Conservation (phyloP, 2,888 invertebrate species). For the Polietes domitor region DNA sequence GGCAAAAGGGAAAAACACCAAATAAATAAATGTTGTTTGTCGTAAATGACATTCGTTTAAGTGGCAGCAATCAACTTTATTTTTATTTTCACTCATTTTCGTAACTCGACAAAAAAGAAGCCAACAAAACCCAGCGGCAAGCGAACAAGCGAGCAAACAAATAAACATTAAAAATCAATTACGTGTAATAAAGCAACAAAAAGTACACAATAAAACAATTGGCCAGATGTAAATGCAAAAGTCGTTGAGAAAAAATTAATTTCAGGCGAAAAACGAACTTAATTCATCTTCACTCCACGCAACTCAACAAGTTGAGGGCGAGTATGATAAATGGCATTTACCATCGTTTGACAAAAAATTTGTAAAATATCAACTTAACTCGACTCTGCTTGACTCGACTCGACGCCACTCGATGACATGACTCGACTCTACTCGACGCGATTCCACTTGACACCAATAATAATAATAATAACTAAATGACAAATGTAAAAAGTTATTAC, state of each 20-base stretch:
- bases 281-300: background rate
- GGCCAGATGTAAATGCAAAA: constrained; percentile 30
- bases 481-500: constrained; percentile 56
- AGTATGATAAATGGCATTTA: constrained; percentile 54
- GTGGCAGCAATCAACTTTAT: constrained; percentile 38
- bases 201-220: constrained; percentile 41
- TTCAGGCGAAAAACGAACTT: constrained; percentile 14
- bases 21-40: constrained; percentile 44
- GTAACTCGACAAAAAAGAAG: background rate
- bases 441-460: constrained; percentile 18
- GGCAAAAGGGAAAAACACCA: constrained; percentile 20
- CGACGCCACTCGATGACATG: constrained; percentile 18
- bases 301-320: constrained; percentile 22
- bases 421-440: constrained; percentile 1
- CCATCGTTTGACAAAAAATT: constrained; percentile 43
- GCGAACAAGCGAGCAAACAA: constrained; percentile 5
- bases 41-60: constrained; percentile 41
- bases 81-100: constrained; percentile 29
- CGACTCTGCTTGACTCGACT: background rate
- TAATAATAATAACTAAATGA: constrained; percentile 41
- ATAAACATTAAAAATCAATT: constrained; percentile 41
- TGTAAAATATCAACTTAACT: constrained; percentile 22
- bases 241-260: background rate
- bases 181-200: constrained; percentile 3
- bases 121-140: no score